Evolutionary conservation across 1,140 invertebrate genomes (phyloP), one percentile per base, ranked within the genome.

Genomic region (Nasonia longicornis): DNA sequence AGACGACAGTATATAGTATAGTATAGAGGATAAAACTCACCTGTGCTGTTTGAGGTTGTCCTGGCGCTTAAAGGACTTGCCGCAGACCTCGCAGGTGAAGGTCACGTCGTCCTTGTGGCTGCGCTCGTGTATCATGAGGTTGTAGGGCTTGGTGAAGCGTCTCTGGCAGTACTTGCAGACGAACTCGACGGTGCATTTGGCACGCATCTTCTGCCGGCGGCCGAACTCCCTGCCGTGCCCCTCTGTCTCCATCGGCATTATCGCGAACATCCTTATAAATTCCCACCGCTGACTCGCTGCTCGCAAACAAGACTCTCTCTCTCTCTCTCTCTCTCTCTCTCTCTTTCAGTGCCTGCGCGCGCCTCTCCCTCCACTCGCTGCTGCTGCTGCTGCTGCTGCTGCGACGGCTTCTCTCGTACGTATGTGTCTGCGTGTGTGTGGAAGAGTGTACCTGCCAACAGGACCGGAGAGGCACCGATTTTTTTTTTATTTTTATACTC

Each of bases 111-210:
- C 95, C 90, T 99, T 99, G 93, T 99, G 98, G 84, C 97, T 99
- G 88, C 98, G 94, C 91, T 99, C 98, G 93, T 99, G 98, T 88
- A 99, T 99, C 94, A 99, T 96, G 87, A 99, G 94, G 93, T 99
- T 99, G 94, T 99, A 99, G 82, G 97, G 97, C 93, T 99, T 99
- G 87, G 97, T 99, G 93, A 99, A 99, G 87, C 98, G 94, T 88
- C 98, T 95, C 91, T 98, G 96, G 93, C 98, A 99, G 93, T 97
- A 99, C 92, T 98, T 97, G 95, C 98, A 99, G 91, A 99, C 97
- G 92, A 98, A 99, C 93, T 99, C 96, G 86, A 91, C 90, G 83
- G 90, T 90, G 93, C 97, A 98, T 93, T 98, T 96, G 92, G 95
- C 94, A 91, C 95, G 93, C 95, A 96, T 96, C 93, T 96, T 98